Base-by-base conservation (phyloP, 2,113 vertebrate genomes). In the Chlorocebus sabaeus region DNA sequence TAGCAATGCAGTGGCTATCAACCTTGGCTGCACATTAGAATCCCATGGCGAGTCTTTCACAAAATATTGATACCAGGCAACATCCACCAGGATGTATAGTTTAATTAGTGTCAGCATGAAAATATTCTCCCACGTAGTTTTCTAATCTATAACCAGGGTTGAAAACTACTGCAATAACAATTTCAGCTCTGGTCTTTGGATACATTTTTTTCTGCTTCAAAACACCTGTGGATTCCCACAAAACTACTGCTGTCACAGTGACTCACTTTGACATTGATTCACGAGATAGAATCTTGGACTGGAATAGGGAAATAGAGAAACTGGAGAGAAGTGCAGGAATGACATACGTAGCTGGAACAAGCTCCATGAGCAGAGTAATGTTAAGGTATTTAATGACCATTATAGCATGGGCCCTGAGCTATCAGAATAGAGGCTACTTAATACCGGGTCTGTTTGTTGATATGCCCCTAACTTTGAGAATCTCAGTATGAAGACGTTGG, bases 201-300 rank as follows among this genome's bases (percentile, higher is more conserved):
- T 68, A 18, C 52, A 64, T 16, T 45, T 82, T 75, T 93, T 92
- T 96, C 25, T 93, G 3, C 52, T 93, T 96, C 38, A 73, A 96
- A 92, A 85, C n/a, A 30, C 83, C 70, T 97, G 68, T 32, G 57
- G 83, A 64, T 96, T 93, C 50, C 32, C n/a, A 89, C 14, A 14
- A 4, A 70, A 20, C 75, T 96, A 95, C 68, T 84, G 61, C 1
- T 0, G 59, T 94, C 72, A 55, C 43, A 27, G 72, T 88, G 92
- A 96, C 55, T 97, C 61, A 50, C 35, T 92, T 61, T 76, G 87
- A 45, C 75, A 72, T 38, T 95, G 91, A 93, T 61, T 95, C 67
- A 55, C 87, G 64, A 94, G 57, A 43, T 7, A 55, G 43, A 86
- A 57, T 64, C 75, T 96, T 86, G 64, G 18, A 48, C 50, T 75